Evolutionary conservation across 2,888 invertebrate species (phyloP).

Genomic region (Loripinus fragilis): DNA sequence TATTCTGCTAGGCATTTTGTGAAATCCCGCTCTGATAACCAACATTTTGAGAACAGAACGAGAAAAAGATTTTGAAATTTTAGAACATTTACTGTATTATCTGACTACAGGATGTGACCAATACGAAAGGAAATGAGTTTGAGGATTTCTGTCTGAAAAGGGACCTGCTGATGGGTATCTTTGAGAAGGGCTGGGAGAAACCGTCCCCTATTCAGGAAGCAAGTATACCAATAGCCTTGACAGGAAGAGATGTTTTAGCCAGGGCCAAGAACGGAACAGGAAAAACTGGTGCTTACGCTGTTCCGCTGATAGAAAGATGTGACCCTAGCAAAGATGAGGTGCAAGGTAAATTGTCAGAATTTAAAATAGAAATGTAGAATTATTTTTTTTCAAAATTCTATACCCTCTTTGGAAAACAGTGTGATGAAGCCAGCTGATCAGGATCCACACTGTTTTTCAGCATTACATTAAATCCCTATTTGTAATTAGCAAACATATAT

Average conservation of each 20-base stretch:
- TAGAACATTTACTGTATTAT: too few species aligned
- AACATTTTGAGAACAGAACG: too few species aligned
- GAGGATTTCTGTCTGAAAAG: slow-evolving; percentile 99
- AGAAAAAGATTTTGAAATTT: too few species aligned
- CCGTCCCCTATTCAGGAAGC: slow-evolving; percentile 98
- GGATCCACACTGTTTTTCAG: too few species aligned
- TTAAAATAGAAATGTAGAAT: too few species aligned
- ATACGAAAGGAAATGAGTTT: slow-evolving; percentile 99
- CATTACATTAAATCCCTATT: too few species aligned
- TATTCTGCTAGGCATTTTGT: too few species aligned
- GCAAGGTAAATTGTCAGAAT: slow-evolving; percentile 87
- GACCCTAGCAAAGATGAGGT: slow-evolving; percentile 92
- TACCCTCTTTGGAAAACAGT: too few species aligned
- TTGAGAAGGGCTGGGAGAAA: slow-evolving; percentile 99
- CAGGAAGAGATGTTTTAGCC: slow-evolving; percentile 98
- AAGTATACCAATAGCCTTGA: slow-evolving; percentile 98
- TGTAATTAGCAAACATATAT: too few species aligned
- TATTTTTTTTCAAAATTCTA: too few species aligned
- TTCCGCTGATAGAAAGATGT: slow-evolving; percentile 97
- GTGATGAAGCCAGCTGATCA: too few species aligned
- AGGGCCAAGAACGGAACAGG: slow-evolving; percentile 99
- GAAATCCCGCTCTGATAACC: too few species aligned
- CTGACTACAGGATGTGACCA: slow-evolving; percentile 95
- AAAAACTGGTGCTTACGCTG: slow-evolving; percentile 99
- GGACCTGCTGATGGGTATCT: slow-evolving; percentile 99